Conservation (phyloP, 2,797 vertebrate genomes). For the Cottoperca gobio region DNA sequence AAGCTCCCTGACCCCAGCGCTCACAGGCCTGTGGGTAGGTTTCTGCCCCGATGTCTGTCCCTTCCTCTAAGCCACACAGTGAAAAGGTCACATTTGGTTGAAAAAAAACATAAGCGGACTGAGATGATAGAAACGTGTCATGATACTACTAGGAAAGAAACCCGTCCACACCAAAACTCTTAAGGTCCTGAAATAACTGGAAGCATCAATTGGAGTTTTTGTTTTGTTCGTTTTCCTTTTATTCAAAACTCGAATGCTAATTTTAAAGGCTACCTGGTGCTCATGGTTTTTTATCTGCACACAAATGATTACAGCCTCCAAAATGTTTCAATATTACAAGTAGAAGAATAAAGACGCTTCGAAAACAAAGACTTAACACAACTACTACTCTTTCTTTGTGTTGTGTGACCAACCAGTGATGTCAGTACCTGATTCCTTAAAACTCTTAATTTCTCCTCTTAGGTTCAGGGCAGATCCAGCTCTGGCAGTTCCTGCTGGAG, state of each 20-base stretch:
- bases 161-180: background rate
- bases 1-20: conserved; percentile 84
- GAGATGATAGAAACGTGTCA: background rate
- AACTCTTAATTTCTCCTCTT: background rate
- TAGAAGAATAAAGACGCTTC: background rate
- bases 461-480: conserved; percentile 92
- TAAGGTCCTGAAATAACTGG: conserved; percentile 24
- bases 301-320: background rate
- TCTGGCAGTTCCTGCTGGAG: conserved; percentile 91
- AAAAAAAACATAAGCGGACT: conserved; percentile 9
- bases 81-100: conserved; percentile 84
- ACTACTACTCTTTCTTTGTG: background rate
- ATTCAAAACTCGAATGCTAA: background rate
- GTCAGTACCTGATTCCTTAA: background rate
- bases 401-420: background rate
- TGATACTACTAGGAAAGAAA: background rate
- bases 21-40: conserved; percentile 88
- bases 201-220: background rate
- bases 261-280: background rate
- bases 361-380: conserved; percentile 5
- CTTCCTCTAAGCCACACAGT: conserved; percentile 75
- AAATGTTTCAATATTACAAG: background rate
- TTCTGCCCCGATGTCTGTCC: conserved; percentile 65
- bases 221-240: background rate
- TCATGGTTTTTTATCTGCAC: background rate